Base-by-base conservation (phyloP, 2,113 vertebrate species). In the Furnarius figulus region DNA sequence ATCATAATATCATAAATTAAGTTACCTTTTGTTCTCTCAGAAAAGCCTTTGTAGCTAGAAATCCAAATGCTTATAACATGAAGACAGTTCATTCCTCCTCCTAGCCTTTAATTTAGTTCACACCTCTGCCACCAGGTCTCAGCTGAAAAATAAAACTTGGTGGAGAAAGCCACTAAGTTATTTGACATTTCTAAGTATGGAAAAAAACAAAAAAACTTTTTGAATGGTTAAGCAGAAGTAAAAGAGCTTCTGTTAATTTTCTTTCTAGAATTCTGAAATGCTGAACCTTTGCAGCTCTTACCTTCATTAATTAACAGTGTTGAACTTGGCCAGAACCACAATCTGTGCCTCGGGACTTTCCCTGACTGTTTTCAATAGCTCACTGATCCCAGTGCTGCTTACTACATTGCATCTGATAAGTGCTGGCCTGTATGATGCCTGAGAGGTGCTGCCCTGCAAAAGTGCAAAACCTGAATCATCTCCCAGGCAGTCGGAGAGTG, bases 41-140 rank as follows among this genome's bases (percentile, higher is more conserved):
- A 92, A 84, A 93, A 31, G 25, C 14, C 52, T 90, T 84, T 86
- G 37, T 66, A 70, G 28, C 37, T 89, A 49, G 59, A 90, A 90
- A 87, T 71, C 33, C 61, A 87, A 59, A 46, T 49, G 33, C 17
- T 52, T 85, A 65, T 61, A 75, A 75, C 21, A 86, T 18, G 39
- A 90, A 77, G 46, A 44, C 28, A 74, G 30, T 55, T 81, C 19
- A 40, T 78, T 81, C 37, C 8, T 80, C 12, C 52, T 81, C 8
- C 46, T 44, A 65, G 27, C 11, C 30, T 92, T 81, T 74, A 59
- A 89, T 71, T 77, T 8, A 39, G 5, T 71, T 95, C 73, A 10
- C 17, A 72, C 8, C 19, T 78, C 66, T 92, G 61, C 15, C 47
- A 52, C 24, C 25, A 24, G 3, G 17, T 78, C 61, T 84, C 24